Conservation (phyloP, 35 echinoderm and acorn worm genomes). For the Chiridota heheva region DNA sequence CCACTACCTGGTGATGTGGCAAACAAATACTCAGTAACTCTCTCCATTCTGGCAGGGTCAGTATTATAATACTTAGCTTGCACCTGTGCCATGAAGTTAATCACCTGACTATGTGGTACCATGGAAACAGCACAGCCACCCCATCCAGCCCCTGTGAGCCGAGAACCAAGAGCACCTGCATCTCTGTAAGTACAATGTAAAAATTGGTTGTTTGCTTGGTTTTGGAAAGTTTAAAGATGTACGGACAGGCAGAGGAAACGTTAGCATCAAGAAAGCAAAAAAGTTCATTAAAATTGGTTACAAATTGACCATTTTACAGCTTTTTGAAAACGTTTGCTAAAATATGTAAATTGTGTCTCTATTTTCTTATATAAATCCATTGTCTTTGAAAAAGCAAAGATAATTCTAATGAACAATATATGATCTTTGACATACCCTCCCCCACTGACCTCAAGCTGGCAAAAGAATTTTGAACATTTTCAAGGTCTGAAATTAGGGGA, state of each 20-base stretch:
- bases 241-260: no score
- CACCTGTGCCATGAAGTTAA: constrained; percentile 68
- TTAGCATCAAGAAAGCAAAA: neutral
- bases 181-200: no score
- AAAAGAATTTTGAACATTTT: no score
- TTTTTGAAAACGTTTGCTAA: neutral
- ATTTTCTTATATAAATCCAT: no score
- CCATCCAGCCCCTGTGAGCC: constrained; percentile 95
- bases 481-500: no score
- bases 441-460: neutral
- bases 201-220: neutral
- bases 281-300: no score
- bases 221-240: neutral
- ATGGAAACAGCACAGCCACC: constrained; percentile 93
- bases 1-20: constrained; percentile 76
- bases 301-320: no score
- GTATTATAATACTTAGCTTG: constrained; percentile 62
- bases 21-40: constrained; percentile 73
- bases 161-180: constrained; percentile 79
- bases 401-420: no score
- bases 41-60: constrained; percentile 45
- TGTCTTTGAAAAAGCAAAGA: no score
- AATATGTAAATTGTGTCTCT: neutral
- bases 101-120: constrained; percentile 53
- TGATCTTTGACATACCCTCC: no score